Percentiles rank a stretch among this genome's conserved stretches.
Conservation (phyloP, 2,888 invertebrate genomes). For the Drosophila emarginata region DNA sequence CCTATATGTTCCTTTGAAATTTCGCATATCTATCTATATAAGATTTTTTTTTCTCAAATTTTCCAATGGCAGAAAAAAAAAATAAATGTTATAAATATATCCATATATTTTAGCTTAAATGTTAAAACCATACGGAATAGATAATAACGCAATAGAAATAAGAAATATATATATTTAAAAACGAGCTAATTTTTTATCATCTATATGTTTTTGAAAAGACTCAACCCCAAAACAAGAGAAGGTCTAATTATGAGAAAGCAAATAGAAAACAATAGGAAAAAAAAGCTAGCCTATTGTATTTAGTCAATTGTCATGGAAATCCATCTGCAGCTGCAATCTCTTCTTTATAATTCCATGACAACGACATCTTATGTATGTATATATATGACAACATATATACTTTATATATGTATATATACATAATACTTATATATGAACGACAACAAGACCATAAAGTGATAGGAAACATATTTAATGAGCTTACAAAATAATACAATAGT, state of each 20-base stretch:
- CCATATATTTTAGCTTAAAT: too few relatives aligned
- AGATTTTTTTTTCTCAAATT: too few relatives aligned
- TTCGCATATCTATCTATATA: too few relatives aligned
- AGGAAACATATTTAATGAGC: conserved; percentile 48
- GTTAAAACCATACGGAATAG: too few relatives aligned
- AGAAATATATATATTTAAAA: too few relatives aligned
- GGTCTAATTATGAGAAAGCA: conserved; percentile 1
- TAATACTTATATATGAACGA: background rate
- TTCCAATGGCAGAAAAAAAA: too few relatives aligned
- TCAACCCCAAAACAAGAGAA: background rate
- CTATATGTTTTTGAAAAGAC: background rate
- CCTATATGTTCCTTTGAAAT: too few relatives aligned
- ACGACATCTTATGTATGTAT: background rate
- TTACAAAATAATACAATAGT: conserved; percentile 32
- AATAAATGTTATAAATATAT: too few relatives aligned
- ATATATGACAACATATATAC: too few relatives aligned
- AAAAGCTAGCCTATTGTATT: conserved; percentile 28
- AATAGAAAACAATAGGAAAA: conserved; percentile 23
- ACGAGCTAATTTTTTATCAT: too few relatives aligned
- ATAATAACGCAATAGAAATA: too few relatives aligned
- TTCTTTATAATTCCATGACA: conserved; percentile 9
- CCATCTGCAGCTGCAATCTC: conserved; percentile 56
- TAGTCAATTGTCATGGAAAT: conserved; percentile 26
- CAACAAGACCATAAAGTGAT: conserved; percentile 34
- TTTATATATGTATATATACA: background rate